These are phyloP conservation scores for Pteromalus puparum DNA, from an alignment of 1,140 invertebrate genomes.

Conservation along the genomic window DNA sequence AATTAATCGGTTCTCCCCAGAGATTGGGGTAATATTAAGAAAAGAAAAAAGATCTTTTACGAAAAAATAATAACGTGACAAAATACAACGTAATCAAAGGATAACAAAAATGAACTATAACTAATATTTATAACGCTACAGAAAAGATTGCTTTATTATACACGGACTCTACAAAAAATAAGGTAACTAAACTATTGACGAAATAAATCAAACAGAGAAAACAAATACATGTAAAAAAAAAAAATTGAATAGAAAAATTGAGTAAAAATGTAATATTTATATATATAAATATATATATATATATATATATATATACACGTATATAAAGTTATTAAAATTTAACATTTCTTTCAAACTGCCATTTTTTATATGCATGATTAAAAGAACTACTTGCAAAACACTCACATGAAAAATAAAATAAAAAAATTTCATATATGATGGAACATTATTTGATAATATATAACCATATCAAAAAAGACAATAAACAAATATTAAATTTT, in stretches of 20 bases:
- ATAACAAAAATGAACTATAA: background rate
- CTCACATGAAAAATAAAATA: slow-evolving; percentile 51
- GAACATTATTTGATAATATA: slow-evolving; percentile 40
- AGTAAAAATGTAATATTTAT: background rate
- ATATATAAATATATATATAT: background rate
- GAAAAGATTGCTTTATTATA: too few species aligned
- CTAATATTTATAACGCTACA: too few species aligned
- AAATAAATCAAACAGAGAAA: background rate
- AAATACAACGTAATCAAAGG: background rate
- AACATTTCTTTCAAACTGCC: slow-evolving; percentile 17
- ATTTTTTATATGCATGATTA: slow-evolving; percentile 8
- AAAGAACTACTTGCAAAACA: slow-evolving; percentile 52
- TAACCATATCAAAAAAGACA: slow-evolving; percentile 45
- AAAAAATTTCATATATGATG: slow-evolving; percentile 36
- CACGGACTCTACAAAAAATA: background rate
- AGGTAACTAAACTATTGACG: background rate
- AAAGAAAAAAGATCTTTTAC: background rate
- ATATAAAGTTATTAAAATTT: background rate
- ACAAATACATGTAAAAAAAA: too few species aligned
- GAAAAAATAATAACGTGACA: background rate
- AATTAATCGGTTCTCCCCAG: too few species aligned
- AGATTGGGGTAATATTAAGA: too few species aligned
- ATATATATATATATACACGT: too few species aligned
- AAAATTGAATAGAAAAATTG: background rate
- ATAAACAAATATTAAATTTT: slow-evolving; percentile 55